Conservation (phyloP, 2,888 invertebrate genomes). For the Polymixis lichenea region DNA sequence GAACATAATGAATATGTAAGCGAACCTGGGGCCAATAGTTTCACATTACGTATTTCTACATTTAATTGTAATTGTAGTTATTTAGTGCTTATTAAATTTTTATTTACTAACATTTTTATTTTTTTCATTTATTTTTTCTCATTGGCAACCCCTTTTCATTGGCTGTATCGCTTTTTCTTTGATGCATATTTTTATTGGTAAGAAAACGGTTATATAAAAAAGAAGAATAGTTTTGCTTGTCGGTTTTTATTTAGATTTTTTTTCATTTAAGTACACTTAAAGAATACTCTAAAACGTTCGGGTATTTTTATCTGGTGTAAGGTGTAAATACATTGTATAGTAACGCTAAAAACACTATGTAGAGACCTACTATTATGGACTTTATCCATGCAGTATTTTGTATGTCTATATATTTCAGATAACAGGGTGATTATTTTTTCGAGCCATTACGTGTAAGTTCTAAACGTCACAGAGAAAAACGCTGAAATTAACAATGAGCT, state of each 20-base stretch:
- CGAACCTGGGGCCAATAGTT: slow-evolving; percentile 58
- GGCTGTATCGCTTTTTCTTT: slow-evolving; percentile 51
- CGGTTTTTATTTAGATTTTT: no score
- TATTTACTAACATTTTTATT: slow-evolving; percentile 61
- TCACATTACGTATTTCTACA: slow-evolving; percentile 47
- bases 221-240: neutral
- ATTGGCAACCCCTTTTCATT: slow-evolving; percentile 53
- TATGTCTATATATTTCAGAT: neutral
- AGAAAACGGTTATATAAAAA: neutral
- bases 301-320: slow-evolving; percentile 34
- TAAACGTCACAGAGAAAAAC: no score
- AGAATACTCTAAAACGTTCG: neutral
- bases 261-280: slow-evolving; percentile 9
- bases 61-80: slow-evolving; percentile 62
- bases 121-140: slow-evolving; percentile 69
- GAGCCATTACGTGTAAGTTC: no score
- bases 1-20: slow-evolving; percentile 76
- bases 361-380: neutral
- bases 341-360: neutral
- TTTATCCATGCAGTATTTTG: neutral
- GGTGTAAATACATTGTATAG: slow-evolving; percentile 33
- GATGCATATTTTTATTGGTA: slow-evolving; percentile 40
- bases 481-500: neutral
- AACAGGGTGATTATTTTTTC: neutral
- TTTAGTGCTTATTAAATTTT: slow-evolving; percentile 66